Conservation (phyloP, 2,797 vertebrate genomes). For the Epinephelus awoara region DNA sequence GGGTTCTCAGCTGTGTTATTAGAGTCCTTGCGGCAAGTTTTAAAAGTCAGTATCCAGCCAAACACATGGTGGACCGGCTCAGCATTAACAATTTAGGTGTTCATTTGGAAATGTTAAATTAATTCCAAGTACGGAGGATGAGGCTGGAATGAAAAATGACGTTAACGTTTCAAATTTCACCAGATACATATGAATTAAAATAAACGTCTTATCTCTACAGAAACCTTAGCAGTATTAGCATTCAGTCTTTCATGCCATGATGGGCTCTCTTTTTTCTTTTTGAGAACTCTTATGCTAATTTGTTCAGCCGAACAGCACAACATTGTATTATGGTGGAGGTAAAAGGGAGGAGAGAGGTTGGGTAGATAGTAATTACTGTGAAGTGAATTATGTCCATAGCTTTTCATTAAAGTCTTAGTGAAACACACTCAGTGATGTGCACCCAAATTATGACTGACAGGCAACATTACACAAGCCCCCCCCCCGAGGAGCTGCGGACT, state of each 20-base stretch:
- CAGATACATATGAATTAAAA: constrained; percentile 20
- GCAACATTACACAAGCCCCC: constrained; percentile 59
- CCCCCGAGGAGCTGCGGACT: constrained; percentile 49
- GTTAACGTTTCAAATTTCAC: constrained; percentile 24
- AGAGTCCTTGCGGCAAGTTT: constrained; percentile 8
- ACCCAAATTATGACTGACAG: constrained; percentile 71
- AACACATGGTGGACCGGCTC: not conserved
- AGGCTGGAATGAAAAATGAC: not conserved
- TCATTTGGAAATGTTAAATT: constrained; percentile 37
- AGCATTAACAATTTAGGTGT: constrained; percentile 32
- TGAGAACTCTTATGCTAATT: constrained; percentile 22
- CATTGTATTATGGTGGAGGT: constrained; percentile 19
- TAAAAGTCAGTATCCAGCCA: not conserved
- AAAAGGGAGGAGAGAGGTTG: constrained; percentile 42
- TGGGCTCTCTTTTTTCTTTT: constrained; percentile 24
- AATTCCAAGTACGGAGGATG: constrained; percentile 18
- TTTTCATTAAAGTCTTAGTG: constrained; percentile 68
- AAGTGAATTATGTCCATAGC: constrained; percentile 65
- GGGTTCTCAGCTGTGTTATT: constrained; percentile 12
- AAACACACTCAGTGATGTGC: constrained; percentile 68
- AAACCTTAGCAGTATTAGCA: not conserved
- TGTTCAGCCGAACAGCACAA: constrained; percentile 3
- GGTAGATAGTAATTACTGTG: constrained; percentile 65
- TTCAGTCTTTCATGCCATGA: constrained; percentile 13
- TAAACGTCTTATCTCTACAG: not conserved